Percentiles rank a stretch among this genome's conserved stretches.
phyloP scores from a whole-genome alignment of 2,888 invertebrate genomes.

The Dasysyrphus tricinctus region DNA sequence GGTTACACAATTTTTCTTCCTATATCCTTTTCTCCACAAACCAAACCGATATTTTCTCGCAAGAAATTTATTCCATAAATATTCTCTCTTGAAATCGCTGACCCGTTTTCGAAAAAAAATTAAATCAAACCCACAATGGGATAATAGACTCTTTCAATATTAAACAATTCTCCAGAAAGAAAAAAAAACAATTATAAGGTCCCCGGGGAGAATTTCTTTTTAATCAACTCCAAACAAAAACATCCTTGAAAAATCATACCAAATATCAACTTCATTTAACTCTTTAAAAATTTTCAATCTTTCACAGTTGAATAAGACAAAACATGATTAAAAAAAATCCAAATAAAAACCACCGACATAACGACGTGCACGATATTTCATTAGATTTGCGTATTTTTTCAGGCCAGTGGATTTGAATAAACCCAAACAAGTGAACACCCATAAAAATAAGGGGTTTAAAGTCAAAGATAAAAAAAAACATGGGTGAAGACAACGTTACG shows the following conservation, averaged over 20 bases:
- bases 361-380: slow-evolving; percentile 53
- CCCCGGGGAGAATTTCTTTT: slow-evolving; percentile 15
- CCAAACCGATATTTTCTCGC: not conserved
- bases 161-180: not conserved
- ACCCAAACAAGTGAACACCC: slow-evolving; percentile 53
- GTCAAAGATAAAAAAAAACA: slow-evolving; percentile 65
- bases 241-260: slow-evolving; percentile 26
- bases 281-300: slow-evolving; percentile 39
- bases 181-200: slow-evolving; percentile 28
- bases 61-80: not conserved
- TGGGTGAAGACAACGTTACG: not conserved
- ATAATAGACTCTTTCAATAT: not conserved
- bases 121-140: not conserved
- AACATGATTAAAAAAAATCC: slow-evolving; percentile 23
- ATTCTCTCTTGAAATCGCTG: not conserved
- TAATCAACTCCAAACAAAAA: slow-evolving; percentile 31
- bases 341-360: slow-evolving; percentile 26
- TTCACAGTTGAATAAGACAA: slow-evolving; percentile 33
- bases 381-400: slow-evolving; percentile 73
- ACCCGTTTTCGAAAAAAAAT: not conserved
- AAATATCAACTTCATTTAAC: slow-evolving; percentile 29
- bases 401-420: slow-evolving; percentile 64
- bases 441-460: slow-evolving; percentile 73
- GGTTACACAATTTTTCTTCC: too few species aligned
- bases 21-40: too few species aligned